Conservation (phyloP, 2,797 vertebrate genomes). For the Taeniopygia guttata region DNA sequence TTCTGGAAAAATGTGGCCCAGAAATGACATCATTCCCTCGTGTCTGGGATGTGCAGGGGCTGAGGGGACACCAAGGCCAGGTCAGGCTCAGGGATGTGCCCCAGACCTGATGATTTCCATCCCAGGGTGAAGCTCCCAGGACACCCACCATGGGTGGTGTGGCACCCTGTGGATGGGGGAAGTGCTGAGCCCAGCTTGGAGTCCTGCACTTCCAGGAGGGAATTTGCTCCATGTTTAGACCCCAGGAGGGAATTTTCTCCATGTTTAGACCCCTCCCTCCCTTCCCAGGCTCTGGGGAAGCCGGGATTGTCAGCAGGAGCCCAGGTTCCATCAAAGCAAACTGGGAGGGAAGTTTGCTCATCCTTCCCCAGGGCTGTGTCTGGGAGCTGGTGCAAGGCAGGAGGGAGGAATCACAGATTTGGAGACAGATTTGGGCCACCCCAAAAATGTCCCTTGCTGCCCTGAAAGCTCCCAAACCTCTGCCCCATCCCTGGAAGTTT, state of each 20-base stretch:
- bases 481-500: not conserved
- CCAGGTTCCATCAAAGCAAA: not conserved
- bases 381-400: fast-evolving
- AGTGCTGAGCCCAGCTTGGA: fast-evolving
- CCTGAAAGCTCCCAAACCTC: not conserved
- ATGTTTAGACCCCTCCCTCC: not conserved
- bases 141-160: fast-evolving
- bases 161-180: not conserved
- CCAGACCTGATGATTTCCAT: not conserved
- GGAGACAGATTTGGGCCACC: not conserved
- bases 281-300: not conserved
- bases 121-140: fast-evolving
- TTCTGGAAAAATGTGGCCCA: fast-evolving
- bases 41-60: not conserved
- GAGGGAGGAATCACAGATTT: not conserved
- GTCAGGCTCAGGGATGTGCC: fast-evolving
- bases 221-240: fast-evolving
- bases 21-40: fast-evolving
- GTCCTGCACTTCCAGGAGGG: not conserved
- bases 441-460: not conserved
- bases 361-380: not conserved
- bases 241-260: fast-evolving
- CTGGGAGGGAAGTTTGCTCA: fast-evolving
- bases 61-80: fast-evolving
- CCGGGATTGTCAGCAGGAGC: fast-evolving